A percentile compares a stretch with the other conserved stretches of the same genome.
phyloP scores from a whole-genome alignment of 1,140 invertebrate species.

The Bradynema listronoti region DNA sequence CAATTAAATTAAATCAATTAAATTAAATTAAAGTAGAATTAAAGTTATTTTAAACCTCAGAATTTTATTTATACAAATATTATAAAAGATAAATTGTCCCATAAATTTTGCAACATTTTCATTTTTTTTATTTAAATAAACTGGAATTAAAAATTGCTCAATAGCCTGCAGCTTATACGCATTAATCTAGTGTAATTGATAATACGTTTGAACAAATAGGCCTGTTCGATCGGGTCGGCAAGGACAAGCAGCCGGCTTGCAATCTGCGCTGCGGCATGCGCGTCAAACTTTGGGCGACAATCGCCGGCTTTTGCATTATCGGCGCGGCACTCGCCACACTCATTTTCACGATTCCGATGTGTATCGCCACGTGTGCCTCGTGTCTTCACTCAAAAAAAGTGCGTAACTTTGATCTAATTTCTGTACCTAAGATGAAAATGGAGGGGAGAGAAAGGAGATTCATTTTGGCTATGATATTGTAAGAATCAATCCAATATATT shows the following conservation, averaged over 20 bases:
- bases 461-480: not conserved
- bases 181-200: no score
- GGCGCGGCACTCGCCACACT: slow-evolving; percentile 49
- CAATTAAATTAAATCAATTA: no score
- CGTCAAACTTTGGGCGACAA: slow-evolving; percentile 45
- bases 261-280: slow-evolving; percentile 47
- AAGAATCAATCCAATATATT: not conserved
- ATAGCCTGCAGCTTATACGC: no score
- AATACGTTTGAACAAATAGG: no score
- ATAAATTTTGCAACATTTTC: no score
- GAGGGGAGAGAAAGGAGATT: not conserved
- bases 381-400: slow-evolving; percentile 55
- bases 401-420: slow-evolving; percentile 9
- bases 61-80: no score
- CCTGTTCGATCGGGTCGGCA: slow-evolving; percentile 43
- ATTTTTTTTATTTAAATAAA: no score
- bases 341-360: slow-evolving; percentile 47
- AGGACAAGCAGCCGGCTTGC: slow-evolving; percentile 35
- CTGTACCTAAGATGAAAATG: not conserved
- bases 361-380: slow-evolving; percentile 51
- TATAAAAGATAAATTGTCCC: no score
- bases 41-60: no score
- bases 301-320: slow-evolving; percentile 43
- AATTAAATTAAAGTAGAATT: no score
- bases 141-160: no score